Conservation (phyloP, 2,113 vertebrate species). For the Jacana jacana region DNA sequence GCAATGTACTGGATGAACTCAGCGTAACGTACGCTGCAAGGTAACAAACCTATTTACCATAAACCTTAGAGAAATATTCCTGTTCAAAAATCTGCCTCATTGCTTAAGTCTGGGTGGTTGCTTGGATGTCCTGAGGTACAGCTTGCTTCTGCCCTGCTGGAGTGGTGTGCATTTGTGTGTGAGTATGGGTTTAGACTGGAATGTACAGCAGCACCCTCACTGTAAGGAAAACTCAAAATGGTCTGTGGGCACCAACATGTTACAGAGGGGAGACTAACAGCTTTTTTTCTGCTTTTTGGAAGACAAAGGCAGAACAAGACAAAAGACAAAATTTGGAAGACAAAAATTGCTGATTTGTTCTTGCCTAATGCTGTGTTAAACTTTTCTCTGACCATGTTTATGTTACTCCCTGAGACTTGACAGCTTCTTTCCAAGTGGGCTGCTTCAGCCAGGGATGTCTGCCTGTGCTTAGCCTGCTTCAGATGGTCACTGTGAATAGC, state of each 20-base stretch:
- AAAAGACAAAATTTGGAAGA: too few relatives aligned
- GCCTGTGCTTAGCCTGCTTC: neutral
- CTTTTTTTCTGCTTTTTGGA: neutral
- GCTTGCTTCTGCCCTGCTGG: neutral
- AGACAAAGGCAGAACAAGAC: too few relatives aligned
- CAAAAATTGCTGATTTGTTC: neutral
- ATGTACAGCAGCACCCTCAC: neutral
- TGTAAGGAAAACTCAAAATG: neutral
- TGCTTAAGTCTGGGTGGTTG: neutral
- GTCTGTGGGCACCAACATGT: rapidly evolving
- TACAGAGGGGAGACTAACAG: neutral
- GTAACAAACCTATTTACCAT: slow-evolving; percentile 67
- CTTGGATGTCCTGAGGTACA: neutral
- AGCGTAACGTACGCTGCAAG: slow-evolving; percentile 88
- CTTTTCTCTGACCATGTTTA: neutral
- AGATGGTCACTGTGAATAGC: neutral
- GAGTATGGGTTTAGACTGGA: neutral
- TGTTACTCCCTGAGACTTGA: neutral
- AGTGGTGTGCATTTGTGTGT: neutral
- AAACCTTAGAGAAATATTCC: neutral
- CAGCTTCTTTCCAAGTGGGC: neutral
- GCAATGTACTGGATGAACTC: slow-evolving; percentile 89
- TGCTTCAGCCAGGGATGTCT: neutral
- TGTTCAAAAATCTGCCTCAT: neutral
- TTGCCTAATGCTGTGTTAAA: neutral